phyloP scores from a whole-genome alignment of 2,797 vertebrate genomes.

The Lates japonicus region DNA sequence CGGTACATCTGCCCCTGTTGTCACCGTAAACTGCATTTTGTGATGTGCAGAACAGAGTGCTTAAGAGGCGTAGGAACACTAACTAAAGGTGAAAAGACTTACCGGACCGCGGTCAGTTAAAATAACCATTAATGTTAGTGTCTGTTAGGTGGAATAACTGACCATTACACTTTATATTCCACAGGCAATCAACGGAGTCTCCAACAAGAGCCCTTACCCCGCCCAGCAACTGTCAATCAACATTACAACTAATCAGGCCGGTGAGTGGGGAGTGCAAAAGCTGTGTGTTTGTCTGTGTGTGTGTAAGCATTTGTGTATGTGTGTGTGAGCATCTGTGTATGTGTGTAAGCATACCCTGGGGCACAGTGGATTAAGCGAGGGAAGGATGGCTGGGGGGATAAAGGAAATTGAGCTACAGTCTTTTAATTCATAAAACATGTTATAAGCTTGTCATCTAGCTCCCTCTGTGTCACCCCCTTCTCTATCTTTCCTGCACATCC shows the following conservation, averaged over 20 bases:
- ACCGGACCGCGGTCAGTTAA: background rate
- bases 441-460: slow-evolving; percentile 69
- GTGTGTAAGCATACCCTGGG: slow-evolving; percentile 61
- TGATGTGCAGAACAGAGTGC: background rate
- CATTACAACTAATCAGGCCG: slow-evolving; percentile 97
- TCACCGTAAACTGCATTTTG: background rate
- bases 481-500: slow-evolving; percentile 54
- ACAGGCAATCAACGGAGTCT: slow-evolving; percentile 94
- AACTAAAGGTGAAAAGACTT: background rate
- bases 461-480: slow-evolving; percentile 14
- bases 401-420: slow-evolving; percentile 78
- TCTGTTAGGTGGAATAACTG: slow-evolving; percentile 21
- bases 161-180: slow-evolving; percentile 55
- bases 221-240: slow-evolving; percentile 95
- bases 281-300: slow-evolving; percentile 27
- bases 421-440: slow-evolving; percentile 85
- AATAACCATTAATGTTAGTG: background rate
- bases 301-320: slow-evolving; percentile 25
- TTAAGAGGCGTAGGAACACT: slow-evolving; percentile 8
- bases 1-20: background rate
- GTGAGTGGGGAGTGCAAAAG: slow-evolving; percentile 78
- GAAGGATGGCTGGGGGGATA: slow-evolving; percentile 68
- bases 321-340: slow-evolving; percentile 29
- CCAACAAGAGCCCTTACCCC: slow-evolving; percentile 93
- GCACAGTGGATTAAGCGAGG: slow-evolving; percentile 66